Conservation (phyloP, 2,888 invertebrate genomes). For the Hyles lineata region DNA sequence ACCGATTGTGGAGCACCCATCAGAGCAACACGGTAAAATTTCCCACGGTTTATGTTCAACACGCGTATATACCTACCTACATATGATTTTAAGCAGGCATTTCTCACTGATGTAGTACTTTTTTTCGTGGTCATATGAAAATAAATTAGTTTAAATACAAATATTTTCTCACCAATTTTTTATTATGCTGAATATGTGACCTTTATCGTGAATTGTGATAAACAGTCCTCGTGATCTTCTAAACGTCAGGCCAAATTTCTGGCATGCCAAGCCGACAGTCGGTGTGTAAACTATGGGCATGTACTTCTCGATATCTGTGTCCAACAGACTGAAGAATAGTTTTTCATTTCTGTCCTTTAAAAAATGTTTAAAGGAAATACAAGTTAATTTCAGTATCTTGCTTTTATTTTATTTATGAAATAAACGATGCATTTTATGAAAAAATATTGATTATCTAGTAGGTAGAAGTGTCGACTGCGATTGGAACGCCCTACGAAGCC, state of each 20-base stretch:
- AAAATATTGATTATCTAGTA: too few relatives aligned
- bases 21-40: too few relatives aligned
- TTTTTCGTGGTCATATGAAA: too few relatives aligned
- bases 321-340: slow-evolving; percentile 93
- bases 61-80: too few relatives aligned
- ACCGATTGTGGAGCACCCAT: too few relatives aligned
- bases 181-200: slow-evolving; percentile 92
- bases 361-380: background rate
- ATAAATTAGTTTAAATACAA: background rate
- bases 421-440: too few relatives aligned
- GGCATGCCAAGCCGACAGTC: slow-evolving; percentile 97
- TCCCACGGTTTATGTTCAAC: too few relatives aligned
- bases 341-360: slow-evolving; percentile 95
- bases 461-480: too few relatives aligned
- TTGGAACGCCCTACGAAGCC: too few relatives aligned
- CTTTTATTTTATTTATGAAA: too few relatives aligned
- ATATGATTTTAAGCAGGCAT: too few relatives aligned
- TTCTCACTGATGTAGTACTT: too few relatives aligned
- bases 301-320: slow-evolving; percentile 93
- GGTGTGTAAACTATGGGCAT: slow-evolving; percentile 99
- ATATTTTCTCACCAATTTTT: slow-evolving; percentile 89
- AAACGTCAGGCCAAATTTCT: slow-evolving; percentile 95
- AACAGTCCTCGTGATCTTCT: slow-evolving; percentile 95
- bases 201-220: slow-evolving; percentile 95
- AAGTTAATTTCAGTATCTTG: background rate